Conservation (phyloP, 2,888 invertebrate species). For the Tetranychus truncatus region DNA sequence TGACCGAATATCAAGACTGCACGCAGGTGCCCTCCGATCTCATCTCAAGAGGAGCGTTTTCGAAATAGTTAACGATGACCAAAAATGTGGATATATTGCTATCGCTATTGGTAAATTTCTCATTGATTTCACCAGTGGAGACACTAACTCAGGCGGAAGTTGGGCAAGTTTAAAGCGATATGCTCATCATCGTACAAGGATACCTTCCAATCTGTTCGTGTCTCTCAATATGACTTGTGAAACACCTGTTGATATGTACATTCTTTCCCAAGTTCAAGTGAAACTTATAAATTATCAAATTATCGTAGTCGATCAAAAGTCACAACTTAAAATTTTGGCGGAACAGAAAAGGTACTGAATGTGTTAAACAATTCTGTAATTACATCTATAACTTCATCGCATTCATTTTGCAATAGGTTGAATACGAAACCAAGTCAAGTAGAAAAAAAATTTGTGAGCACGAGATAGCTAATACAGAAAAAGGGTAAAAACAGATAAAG, state of each 20-base stretch:
- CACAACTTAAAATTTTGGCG: neutral
- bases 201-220: too few relatives aligned
- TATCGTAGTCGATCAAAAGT: neutral
- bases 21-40: neutral
- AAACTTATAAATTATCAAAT: too few relatives aligned
- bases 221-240: neutral
- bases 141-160: too few relatives aligned
- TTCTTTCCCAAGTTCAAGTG: neutral
- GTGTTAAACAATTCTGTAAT: conserved; percentile 15
- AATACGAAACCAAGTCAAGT: too few relatives aligned
- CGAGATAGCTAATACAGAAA: too few relatives aligned
- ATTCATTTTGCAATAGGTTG: too few relatives aligned
- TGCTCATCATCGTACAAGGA: too few relatives aligned
- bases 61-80: neutral
- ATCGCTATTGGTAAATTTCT: neutral
- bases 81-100: neutral
- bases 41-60: too few relatives aligned
- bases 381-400: conserved; percentile 38
- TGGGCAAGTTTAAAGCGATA: too few relatives aligned
- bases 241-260: neutral
- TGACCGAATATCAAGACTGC: neutral
- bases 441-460: too few relatives aligned
- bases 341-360: neutral
- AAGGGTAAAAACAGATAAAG: too few relatives aligned
- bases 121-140: too few relatives aligned